A percentile compares a stretch with the other conserved stretches of the same genome.
phyloP scores from a whole-genome alignment of 1,140 invertebrate genomes.

The Atta cephalotes region DNA sequence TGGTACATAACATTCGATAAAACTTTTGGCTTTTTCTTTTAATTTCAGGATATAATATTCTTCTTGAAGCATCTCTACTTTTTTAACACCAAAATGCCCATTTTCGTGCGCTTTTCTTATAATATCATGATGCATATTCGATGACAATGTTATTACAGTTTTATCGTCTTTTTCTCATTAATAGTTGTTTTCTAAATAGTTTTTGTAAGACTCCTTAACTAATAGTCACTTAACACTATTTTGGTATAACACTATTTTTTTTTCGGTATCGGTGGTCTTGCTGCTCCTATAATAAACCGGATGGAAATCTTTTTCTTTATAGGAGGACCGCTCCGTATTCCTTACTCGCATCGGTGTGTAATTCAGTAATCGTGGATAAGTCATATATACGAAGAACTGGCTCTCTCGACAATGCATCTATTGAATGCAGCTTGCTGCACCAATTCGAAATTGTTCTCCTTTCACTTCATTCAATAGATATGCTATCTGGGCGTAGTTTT shows the following conservation, averaged over 20 bases:
- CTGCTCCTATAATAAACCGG: too few relatives aligned
- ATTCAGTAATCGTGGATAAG: neutral
- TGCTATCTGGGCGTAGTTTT: constrained; percentile 72
- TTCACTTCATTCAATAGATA: constrained; percentile 73
- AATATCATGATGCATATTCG: neutral
- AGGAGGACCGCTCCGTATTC: neutral
- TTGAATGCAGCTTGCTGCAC: constrained; percentile 12
- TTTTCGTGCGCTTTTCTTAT: neutral
- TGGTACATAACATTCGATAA: constrained; percentile 20
- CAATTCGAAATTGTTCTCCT: constrained; percentile 67
- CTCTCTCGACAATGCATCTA: constrained; percentile 35
- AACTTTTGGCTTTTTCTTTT: neutral
- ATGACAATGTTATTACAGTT: too few relatives aligned
- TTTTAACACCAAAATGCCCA: neutral
- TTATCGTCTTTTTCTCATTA: too few relatives aligned
- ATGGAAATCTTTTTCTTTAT: neutral
- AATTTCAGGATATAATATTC: neutral
- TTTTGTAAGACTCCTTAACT: too few relatives aligned
- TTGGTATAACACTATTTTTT: too few relatives aligned
- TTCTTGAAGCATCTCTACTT: neutral
- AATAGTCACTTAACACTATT: too few relatives aligned
- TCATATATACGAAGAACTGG: constrained; percentile 76
- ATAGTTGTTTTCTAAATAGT: too few relatives aligned
- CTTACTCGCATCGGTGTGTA: neutral
- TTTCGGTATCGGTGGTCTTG: too few relatives aligned